Evolutionary conservation across 2,113 vertebrate genomes (phyloP).

Genomic region (Dipodomys ordii): DNA sequence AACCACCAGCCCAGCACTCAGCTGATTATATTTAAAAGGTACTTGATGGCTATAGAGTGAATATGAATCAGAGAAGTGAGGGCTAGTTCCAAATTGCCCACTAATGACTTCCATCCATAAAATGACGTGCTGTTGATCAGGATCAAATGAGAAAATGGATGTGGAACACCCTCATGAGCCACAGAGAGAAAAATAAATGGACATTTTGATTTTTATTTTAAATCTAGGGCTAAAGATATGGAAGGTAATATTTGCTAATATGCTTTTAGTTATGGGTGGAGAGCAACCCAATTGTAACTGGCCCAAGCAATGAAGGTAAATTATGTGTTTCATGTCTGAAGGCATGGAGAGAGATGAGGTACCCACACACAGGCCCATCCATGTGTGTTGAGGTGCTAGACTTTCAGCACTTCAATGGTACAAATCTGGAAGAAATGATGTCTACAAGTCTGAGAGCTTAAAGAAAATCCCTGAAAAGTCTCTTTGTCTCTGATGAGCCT

Average conservation of each 20-base stretch:
- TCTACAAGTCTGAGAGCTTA: not conserved
- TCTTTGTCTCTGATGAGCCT: not conserved
- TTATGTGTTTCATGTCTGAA: not conserved
- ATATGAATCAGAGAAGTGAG: slow-evolving; percentile 7
- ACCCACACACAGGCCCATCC: too few species aligned
- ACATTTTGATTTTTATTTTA: slow-evolving; percentile 66
- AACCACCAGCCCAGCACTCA: slow-evolving; percentile 41
- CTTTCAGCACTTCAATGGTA: not conserved
- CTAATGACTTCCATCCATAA: slow-evolving; percentile 55
- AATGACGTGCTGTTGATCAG: slow-evolving; percentile 34
- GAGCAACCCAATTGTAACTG: not conserved
- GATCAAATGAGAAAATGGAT: slow-evolving; percentile 63
- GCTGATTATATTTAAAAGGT: slow-evolving; percentile 53
- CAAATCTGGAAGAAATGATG: not conserved
- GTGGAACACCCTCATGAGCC: slow-evolving; percentile 12
- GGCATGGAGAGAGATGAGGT: not conserved
- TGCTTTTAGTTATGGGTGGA: slow-evolving; percentile 29
- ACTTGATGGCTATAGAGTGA: slow-evolving; percentile 11
- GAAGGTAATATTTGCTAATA: slow-evolving; percentile 41
- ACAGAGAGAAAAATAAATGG: slow-evolving; percentile 32
- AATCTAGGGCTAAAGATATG: slow-evolving; percentile 48
- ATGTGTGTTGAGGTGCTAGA: too few species aligned
- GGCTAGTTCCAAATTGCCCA: slow-evolving; percentile 20
- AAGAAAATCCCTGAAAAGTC: not conserved
- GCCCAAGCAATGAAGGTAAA: not conserved